phyloP scores from a whole-genome alignment of 2,888 invertebrate genomes.

The Agonum fuliginosum region DNA sequence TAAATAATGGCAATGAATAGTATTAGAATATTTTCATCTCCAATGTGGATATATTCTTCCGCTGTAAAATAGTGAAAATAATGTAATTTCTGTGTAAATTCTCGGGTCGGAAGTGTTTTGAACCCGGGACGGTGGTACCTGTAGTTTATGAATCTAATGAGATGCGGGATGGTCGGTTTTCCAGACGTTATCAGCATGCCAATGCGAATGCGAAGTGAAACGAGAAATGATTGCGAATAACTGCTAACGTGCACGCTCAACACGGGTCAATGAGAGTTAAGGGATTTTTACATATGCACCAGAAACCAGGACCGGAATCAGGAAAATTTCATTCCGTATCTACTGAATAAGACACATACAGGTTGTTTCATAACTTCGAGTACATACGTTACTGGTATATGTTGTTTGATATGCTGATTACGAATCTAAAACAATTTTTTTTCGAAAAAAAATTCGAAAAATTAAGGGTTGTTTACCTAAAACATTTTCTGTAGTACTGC shows the following conservation, averaged over 20 bases:
- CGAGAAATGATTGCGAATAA: constrained; percentile 34
- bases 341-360: too few species aligned
- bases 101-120: neutral
- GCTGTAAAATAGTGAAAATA: too few species aligned
- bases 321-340: neutral
- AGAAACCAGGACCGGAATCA: neutral
- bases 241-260: neutral
- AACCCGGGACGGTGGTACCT: constrained; percentile 14
- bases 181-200: neutral
- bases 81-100: neutral
- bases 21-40: too few species aligned
- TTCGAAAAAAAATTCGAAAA: too few species aligned
- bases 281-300: constrained; percentile 35
- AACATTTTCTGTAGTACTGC: too few species aligned
- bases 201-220: constrained; percentile 8
- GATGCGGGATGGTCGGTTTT: constrained; percentile 24
- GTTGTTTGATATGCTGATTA: too few species aligned
- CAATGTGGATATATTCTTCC: too few species aligned
- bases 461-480: too few species aligned
- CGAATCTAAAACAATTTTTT: too few species aligned
- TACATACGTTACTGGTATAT: too few species aligned
- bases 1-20: too few species aligned
- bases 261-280: constrained; percentile 42
- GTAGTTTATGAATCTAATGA: neutral
- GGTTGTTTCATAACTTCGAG: too few species aligned